phyloP scores from a whole-genome alignment of 1,140 invertebrate species.

The Drosophila sulfurigaster region DNA sequence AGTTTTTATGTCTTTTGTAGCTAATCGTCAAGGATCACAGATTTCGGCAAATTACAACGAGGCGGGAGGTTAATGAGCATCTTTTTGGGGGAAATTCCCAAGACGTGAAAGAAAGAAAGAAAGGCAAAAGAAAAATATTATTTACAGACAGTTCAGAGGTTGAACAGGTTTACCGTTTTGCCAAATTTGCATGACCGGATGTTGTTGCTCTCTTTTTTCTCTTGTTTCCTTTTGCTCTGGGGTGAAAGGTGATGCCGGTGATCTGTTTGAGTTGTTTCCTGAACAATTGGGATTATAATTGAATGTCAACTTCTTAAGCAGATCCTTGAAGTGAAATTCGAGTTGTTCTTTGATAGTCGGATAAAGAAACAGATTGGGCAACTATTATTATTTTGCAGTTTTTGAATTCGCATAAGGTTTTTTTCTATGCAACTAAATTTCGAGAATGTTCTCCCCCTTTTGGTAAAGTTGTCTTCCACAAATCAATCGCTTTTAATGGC shows the following conservation, averaged over 20 bases:
- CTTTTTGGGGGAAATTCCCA: conserved; percentile 5
- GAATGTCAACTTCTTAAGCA: conserved; percentile 34
- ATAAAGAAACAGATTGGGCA: not conserved
- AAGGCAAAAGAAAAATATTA: conserved; percentile 42
- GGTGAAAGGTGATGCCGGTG: conserved; percentile 52
- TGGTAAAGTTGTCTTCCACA: not conserved
- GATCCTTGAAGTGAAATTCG: conserved; percentile 7
- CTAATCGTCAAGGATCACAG: conserved; percentile 68
- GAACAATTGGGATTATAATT: conserved; percentile 41
- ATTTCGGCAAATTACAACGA: conserved; percentile 68
- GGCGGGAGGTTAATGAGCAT: conserved; percentile 54
- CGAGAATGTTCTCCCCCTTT: not conserved
- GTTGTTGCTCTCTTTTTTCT: conserved; percentile 42
- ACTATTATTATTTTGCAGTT: not conserved
- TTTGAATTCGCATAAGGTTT: too few species aligned
- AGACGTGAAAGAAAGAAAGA: conserved; percentile 19
- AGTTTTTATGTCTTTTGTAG: conserved; percentile 73
- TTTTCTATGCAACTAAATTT: not conserved
- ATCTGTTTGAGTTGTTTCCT: conserved; percentile 36
- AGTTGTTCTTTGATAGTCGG: not conserved
- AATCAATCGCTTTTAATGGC: conserved; percentile 26
- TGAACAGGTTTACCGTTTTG: conserved; percentile 52
- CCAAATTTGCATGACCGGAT: conserved; percentile 72
- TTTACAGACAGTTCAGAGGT: conserved; percentile 52
- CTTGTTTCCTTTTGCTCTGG: not conserved